phyloP scores from a whole-genome alignment of 37 sponge, comb jelly and placozoan genomes.

The Spongia lamella region DNA sequence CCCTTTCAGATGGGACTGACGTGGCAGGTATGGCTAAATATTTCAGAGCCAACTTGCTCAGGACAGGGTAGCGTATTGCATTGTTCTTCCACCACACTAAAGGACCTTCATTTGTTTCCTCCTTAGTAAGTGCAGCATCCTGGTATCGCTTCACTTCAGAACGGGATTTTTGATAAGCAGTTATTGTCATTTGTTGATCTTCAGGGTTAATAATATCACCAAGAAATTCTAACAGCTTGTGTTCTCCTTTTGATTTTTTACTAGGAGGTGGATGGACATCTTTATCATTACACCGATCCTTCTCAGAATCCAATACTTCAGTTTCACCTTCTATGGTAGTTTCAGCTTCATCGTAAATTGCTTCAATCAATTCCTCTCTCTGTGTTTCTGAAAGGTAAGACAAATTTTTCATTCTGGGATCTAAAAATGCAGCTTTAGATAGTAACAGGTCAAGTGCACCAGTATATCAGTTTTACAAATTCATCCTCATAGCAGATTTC shows the following conservation, averaged over 20 bases:
- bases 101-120: not conserved
- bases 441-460: conserved; percentile 5
- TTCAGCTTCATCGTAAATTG: no score
- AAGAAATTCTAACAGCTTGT: no score
- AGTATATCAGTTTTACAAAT: conserved; percentile 22
- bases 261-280: not conserved
- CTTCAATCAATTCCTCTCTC: no score
- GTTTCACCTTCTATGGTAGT: no score
- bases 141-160: not conserved
- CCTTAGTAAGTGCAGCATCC: no score
- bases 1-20: conserved; percentile 18
- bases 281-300: not conserved
- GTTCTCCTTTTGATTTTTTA: not conserved
- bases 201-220: not conserved
- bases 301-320: not conserved
- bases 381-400: not conserved
- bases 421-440: conserved; percentile 20
- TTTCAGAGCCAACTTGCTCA: conserved; percentile 3
- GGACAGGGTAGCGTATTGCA: no score
- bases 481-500: conserved; percentile 6
- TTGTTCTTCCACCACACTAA: no score
- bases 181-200: not conserved
- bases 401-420: conserved; percentile 24
- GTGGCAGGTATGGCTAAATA: conserved; percentile 6
- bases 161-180: not conserved